Conservation (phyloP, 2,113 vertebrate species). For the Rhea pennata region DNA sequence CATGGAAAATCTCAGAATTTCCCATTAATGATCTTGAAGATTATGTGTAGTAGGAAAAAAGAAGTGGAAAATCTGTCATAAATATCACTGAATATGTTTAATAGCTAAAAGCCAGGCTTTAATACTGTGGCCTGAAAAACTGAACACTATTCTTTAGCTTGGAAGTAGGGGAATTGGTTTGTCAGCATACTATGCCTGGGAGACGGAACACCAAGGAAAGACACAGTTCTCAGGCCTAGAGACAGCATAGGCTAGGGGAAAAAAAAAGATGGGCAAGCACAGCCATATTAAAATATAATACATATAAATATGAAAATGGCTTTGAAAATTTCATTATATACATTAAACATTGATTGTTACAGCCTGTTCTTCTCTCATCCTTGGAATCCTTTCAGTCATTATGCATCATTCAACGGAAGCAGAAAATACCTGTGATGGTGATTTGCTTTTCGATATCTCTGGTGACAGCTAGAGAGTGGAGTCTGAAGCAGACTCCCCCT, state of each 20-base stretch:
- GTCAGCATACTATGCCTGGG: neutral
- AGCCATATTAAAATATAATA: neutral
- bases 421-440: slow-evolving; percentile 4
- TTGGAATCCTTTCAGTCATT: slow-evolving; percentile 4
- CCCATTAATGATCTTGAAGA: slow-evolving; percentile 5
- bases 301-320: neutral
- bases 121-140: neutral
- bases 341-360: neutral
- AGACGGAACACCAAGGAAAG: slow-evolving; percentile 11
- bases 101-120: slow-evolving; percentile 42
- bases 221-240: slow-evolving; percentile 8
- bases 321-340: neutral
- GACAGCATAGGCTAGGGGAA: neutral
- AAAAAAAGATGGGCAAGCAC: neutral
- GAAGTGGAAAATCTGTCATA: slow-evolving; percentile 56
- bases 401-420: neutral
- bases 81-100: slow-evolving; percentile 60
- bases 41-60: neutral
- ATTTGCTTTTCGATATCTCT: neutral
- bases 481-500: neutral
- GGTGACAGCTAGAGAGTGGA: neutral
- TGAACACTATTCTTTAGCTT: slow-evolving; percentile 23
- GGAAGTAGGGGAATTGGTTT: slow-evolving; percentile 9
- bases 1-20: slow-evolving; percentile 40
- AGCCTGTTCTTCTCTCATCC: neutral